Evolutionary conservation across 1,140 invertebrate genomes (phyloP), one percentile per base, ranked within the genome.

Genomic region (Drosophila saltans): DNA sequence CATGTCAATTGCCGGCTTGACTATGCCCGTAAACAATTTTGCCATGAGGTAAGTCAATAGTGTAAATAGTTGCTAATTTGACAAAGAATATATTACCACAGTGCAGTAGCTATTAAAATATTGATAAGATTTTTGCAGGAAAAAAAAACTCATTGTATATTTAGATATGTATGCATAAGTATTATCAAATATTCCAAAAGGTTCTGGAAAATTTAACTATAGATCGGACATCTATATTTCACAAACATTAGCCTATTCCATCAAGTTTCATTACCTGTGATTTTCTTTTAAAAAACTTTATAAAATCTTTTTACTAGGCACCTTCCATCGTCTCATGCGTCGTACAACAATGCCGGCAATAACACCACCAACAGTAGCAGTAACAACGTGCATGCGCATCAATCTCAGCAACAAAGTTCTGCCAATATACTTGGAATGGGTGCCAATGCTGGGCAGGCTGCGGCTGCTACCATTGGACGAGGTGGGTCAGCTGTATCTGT

Each of bases 401-500:
- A 48, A 7, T 9, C 40, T n/a, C 48, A 63, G n/a, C 60, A 66
- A 40, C 71, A 68, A 57, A 66, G 70, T 5, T 79, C 82, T 6
- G 72, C 83, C 16, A 82, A 85, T 30, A 69, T 86, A 69, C 45
- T 86, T 57, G 75, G 75, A 21, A 66, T 82, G 10, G 73, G 78
- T 48, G 58, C 56, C 52, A 73, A 64, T 56, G 78, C 72, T 24
- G 72, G 59, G 40, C 66, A 59, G 24, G 55, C 55, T 33, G 63
- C 55, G 48, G 56, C 52, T 43, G 63, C 57, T 48, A 45, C 57
- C 21, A 81, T 82, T 78, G 84, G 84, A 91, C 89, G 88, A 91
- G 88, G 88, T 91, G 88, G 88, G 88, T 88, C 90, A 81, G 80
- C 90, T 72, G 72, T 74, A 72, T 62, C 77, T 28, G 57, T 69